A percentile compares a stretch with the other conserved stretches of the same genome.
Evolutionary conservation across 2,797 vertebrate species (phyloP).

Genomic region (Otus scops): DNA sequence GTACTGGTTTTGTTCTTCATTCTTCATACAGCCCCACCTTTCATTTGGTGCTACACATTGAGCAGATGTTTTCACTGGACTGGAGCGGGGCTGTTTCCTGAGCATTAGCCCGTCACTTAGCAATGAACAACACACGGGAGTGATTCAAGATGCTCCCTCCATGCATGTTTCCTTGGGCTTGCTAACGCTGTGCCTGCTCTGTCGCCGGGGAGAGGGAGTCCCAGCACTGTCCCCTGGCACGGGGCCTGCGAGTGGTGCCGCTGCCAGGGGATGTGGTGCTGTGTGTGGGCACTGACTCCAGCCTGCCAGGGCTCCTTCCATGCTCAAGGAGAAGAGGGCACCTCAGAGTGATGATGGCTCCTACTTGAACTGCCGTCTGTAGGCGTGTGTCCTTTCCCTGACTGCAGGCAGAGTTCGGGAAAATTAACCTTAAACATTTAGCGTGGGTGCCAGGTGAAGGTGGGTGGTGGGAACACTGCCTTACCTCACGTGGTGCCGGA

Average conservation of each 20-base stretch:
- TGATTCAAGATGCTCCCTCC: not conserved
- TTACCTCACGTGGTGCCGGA: not conserved
- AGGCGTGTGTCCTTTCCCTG: not conserved
- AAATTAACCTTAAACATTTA: not conserved
- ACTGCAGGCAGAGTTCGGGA: not conserved
- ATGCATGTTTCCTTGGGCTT: not conserved
- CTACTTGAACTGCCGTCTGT: not conserved
- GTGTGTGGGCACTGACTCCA: not conserved
- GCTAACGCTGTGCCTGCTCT: fast-evolving
- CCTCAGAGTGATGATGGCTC: fast-evolving
- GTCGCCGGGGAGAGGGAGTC: not conserved
- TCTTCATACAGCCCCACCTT: not conserved
- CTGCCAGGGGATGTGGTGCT: not conserved
- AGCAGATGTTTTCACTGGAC: not conserved
- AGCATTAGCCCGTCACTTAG: fast-evolving
- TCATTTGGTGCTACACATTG: not conserved
- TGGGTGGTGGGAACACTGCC: not conserved
- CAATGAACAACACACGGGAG: fast-evolving
- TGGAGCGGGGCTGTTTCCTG: not conserved
- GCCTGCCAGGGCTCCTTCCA: not conserved
- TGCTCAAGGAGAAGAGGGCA: not conserved
- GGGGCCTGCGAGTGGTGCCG: fast-evolving
- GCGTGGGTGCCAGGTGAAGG: not conserved
- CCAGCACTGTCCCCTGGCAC: fast-evolving
- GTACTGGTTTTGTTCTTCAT: not conserved